Conservation (phyloP, 2,888 invertebrate genomes). For the Helleia helle region DNA sequence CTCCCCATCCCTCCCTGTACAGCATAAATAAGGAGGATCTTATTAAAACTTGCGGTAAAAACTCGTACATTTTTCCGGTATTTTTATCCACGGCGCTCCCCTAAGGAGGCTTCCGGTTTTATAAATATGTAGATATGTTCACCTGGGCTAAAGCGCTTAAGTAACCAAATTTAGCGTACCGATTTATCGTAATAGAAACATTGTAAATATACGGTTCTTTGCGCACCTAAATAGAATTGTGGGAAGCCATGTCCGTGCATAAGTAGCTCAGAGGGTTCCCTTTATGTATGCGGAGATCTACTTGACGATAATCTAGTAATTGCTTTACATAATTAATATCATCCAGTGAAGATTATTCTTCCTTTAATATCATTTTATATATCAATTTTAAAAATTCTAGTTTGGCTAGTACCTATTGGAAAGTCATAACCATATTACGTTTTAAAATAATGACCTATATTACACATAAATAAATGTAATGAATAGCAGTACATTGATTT, state of each 20-base stretch:
- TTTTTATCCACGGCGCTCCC: conserved; percentile 62
- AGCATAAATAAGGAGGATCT: conserved; percentile 69
- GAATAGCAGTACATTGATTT: too few relatives aligned
- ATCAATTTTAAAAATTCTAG: too few relatives aligned
- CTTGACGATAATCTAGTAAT: conserved; percentile 1
- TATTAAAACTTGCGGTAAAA: conserved; percentile 67
- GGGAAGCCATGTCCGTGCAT: conserved; percentile 60
- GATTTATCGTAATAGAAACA: conserved; percentile 71
- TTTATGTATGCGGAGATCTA: neutral
- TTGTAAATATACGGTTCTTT: conserved; percentile 61
- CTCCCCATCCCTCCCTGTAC: conserved; percentile 48
- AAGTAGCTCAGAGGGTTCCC: conserved; percentile 26
- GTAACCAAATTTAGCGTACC: conserved; percentile 61
- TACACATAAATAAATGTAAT: too few relatives aligned
- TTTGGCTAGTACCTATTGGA: too few relatives aligned
- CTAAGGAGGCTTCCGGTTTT: conserved; percentile 58
- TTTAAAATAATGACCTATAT: too few relatives aligned
- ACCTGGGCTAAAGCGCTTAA: conserved; percentile 53
- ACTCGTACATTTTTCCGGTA: conserved; percentile 55
- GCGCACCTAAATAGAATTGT: conserved; percentile 58
- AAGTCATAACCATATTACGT: too few relatives aligned
- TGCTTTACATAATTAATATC: neutral
- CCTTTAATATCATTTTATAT: too few relatives aligned
- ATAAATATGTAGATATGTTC: conserved; percentile 73
- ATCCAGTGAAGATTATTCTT: neutral